Conservation (phyloP, 2,113 vertebrate genomes). For the Carlito syrichta region DNA sequence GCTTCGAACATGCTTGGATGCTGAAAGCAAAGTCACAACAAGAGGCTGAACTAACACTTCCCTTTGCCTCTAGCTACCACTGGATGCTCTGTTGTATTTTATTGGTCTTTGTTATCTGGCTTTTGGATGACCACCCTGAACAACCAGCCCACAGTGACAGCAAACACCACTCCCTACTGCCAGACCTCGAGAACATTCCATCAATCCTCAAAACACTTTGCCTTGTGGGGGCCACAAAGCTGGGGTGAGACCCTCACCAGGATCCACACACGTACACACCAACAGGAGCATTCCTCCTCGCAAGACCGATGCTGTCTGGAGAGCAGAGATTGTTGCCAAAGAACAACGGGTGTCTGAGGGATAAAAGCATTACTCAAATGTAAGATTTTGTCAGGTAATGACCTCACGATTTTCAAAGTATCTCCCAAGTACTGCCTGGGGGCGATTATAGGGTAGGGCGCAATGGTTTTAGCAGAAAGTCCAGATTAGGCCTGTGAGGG, state of each 20-base stretch:
- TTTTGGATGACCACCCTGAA: conserved; percentile 69
- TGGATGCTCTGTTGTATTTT: conserved; percentile 73
- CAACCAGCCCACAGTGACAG: conserved; percentile 54
- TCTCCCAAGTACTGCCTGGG: conserved; percentile 65
- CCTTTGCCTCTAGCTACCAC: conserved; percentile 73
- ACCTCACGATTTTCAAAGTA: conserved; percentile 64
- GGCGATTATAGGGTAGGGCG: conserved; percentile 59
- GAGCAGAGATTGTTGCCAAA: conserved; percentile 44
- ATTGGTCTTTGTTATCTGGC: conserved; percentile 70
- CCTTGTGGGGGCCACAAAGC: conserved; percentile 42
- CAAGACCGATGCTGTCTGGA: not conserved
- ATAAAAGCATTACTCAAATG: conserved; percentile 55
- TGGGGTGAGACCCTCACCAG: not conserved
- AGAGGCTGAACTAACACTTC: conserved; percentile 67
- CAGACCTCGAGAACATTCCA: conserved; percentile 29
- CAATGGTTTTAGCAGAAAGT: conserved; percentile 28
- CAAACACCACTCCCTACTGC: conserved; percentile 8
- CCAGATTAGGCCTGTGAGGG: conserved; percentile 44
- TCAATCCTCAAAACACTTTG: not conserved
- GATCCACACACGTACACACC: not conserved
- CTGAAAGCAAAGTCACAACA: conserved; percentile 69
- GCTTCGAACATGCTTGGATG: conserved; percentile 52
- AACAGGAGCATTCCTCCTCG: not conserved
- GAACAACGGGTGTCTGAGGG: conserved; percentile 31
- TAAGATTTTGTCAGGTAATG: conserved; percentile 67